These are phyloP conservation scores for Panthera tigris DNA, from an alignment of 2,113 vertebrate species.

Conservation along the genomic window DNA sequence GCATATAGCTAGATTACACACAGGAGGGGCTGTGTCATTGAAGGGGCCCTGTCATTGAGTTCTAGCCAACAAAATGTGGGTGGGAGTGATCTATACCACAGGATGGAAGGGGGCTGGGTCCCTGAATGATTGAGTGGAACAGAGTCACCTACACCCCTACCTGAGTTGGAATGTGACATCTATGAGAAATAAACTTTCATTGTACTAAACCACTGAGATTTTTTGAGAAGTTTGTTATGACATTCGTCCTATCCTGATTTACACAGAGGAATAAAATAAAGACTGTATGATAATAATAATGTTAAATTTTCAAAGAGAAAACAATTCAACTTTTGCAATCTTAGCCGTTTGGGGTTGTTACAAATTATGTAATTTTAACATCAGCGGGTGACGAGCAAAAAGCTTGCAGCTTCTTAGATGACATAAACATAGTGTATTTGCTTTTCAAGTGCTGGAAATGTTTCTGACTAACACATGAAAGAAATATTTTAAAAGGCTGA, in stretches of 20 bases:
- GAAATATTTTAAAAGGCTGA: slow-evolving; percentile 71
- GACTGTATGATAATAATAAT: slow-evolving; percentile 48
- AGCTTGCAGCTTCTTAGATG: slow-evolving; percentile 61
- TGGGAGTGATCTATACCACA: neutral
- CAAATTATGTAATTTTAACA: slow-evolving; percentile 71
- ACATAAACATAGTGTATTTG: slow-evolving; percentile 75
- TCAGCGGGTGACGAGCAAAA: slow-evolving; percentile 63
- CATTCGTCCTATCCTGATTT: slow-evolving; percentile 2
- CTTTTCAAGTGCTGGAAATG: slow-evolving; percentile 73
- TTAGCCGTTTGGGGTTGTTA: slow-evolving; percentile 58
- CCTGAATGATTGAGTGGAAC: neutral
- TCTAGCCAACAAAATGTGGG: neutral
- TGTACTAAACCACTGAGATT: slow-evolving; percentile 42
- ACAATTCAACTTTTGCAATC: slow-evolving; percentile 52
- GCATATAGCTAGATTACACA: neutral
- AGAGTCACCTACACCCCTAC: neutral
- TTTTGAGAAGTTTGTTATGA: slow-evolving; percentile 54
- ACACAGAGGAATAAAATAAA: slow-evolving; percentile 62
- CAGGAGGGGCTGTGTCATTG: neutral
- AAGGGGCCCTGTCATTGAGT: neutral
- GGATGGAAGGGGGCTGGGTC: neutral
- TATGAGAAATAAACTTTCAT: slow-evolving; percentile 17
- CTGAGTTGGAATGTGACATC: slow-evolving; percentile 10
- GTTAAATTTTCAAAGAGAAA: slow-evolving; percentile 57
- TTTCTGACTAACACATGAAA: slow-evolving; percentile 72